Evolutionary conservation across 2,888 invertebrate species (phyloP), one percentile per base, ranked within the genome.

Genomic region (Chrysotoxum bicinctum): DNA sequence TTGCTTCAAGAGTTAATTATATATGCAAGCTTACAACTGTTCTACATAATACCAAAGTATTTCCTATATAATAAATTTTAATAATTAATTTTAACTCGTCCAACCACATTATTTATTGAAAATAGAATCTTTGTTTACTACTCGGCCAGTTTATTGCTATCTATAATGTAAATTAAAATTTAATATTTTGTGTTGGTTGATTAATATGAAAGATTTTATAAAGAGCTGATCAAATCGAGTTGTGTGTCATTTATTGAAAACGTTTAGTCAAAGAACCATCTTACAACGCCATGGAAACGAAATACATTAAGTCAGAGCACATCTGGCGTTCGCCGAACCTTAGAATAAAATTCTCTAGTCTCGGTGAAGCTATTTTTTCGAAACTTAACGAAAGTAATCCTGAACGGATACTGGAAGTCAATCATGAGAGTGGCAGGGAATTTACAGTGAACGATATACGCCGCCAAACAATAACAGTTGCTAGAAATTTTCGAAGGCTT

Each of bases 361-460:
- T 83, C 1, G 83, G 83, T 8, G 32, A 78, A 16, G 74, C 74
- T 0, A 83, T 83, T 72, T 74, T 83, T 14, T 26, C 12, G 0
- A 78, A 50, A 30, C 43, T 83, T 1, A 54, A 56, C 26, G 43
- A 62, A n/a, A 62, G 54, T 35, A 77, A 87, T 19, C 70, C 76
- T 0, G 8, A 56, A 6, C 58, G 72, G 26, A 54, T 88, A 5
- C 54, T 88, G 1, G 88, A 88, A 77, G 83, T 87, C n/a, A 70
- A 87, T 64, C 81, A 77, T 23, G 88, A 88, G 14, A 83, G 21
- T 10, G 52, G 62, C 0, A 48, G 7, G 3, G 73, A 85, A 23
- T 79, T 77, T 12, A 54, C 70, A 3, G 88, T 74, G 8, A 75
- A 62, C 2, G 81, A 87, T 30, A 74, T 88, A 3, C 79, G 69